Base-by-base conservation (phyloP, 2,888 invertebrate species). In the Craniophora ligustri region DNA sequence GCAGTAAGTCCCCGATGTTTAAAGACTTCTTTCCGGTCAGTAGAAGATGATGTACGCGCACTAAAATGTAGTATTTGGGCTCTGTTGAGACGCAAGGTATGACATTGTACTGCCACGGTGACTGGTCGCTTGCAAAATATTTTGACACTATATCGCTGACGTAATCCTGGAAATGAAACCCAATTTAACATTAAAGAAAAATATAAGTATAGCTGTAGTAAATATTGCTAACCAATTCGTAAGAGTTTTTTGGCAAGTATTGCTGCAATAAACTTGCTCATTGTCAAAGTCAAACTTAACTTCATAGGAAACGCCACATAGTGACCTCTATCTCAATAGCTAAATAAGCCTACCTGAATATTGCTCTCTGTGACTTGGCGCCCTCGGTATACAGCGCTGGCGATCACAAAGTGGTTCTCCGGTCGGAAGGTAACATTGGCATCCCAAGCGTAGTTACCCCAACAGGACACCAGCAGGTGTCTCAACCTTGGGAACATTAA, bases 21-120 rank as follows among this genome's bases (percentile, higher is more conserved):
- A 97, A 87, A 6, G 95, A 95, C 16, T 94, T 92, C 47, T 96
- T 95, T 55, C 97, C 96, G 8, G 95, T 95, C 3, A 97, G 91
- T 1, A 97, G 91, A 19, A 97, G 86, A 75, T 97, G 97, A 78
- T 97, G 97, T 0, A 96, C 94, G 49, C 97, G 94, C 5, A 97
- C 92, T 19, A 97, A 84, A 26, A 97, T 91, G 75, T 96, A 96
- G 78, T 96, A 97, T 67, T 92, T 93, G 28, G 95, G 94, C 44
- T 95, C 94, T 3, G 84, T 67, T 0, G 89, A 84, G 3, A 85
- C 75, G 64, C 91, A 91, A 0, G 96, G 96, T 72, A 97, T 96
- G 1, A 97, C 93, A 30, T 96, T 95, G 46, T 97, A 95, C 80
- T 97, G 97, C 97, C 97, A 97, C 10, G 97, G 97, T 0, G 97